These are phyloP conservation scores for Hippotragus niger DNA, from an alignment of 2,113 vertebrate genomes.

Conservation along the genomic window DNA sequence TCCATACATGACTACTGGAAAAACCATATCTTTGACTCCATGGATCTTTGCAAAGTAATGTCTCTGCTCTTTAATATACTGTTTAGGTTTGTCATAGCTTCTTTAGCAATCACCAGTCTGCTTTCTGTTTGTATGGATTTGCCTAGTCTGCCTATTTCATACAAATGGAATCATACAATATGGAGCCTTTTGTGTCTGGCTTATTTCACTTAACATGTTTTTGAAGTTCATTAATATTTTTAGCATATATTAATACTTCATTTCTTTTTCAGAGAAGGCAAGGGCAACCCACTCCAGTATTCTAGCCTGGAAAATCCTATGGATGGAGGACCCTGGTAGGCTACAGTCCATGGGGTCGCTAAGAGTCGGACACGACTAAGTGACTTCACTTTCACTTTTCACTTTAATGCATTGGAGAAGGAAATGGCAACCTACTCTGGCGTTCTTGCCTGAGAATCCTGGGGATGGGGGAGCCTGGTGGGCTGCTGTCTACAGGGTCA, in stretches of 20 bases:
- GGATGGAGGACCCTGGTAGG: background rate
- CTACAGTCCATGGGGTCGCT: background rate
- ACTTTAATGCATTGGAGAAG: background rate
- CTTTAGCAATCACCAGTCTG: background rate
- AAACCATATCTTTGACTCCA: background rate
- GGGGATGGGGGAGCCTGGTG: background rate
- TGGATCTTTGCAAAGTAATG: background rate
- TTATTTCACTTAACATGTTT: background rate
- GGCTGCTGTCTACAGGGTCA: background rate
- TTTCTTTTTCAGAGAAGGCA: background rate
- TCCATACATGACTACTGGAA: background rate
- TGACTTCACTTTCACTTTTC: fast-evolving
- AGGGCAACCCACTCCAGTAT: background rate
- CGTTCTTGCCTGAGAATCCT: background rate
- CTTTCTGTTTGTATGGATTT: background rate
- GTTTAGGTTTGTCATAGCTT: background rate
- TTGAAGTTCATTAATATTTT: background rate
- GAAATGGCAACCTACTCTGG: background rate
- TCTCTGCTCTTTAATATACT: background rate
- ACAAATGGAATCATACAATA: background rate
- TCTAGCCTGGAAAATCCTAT: background rate
- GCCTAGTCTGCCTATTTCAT: background rate
- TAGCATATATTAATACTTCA: background rate
- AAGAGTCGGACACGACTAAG: fast-evolving
- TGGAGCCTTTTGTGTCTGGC: background rate